phyloP scores from a whole-genome alignment of 1,140 invertebrate species.

The Phenacoccus solenopsis region DNA sequence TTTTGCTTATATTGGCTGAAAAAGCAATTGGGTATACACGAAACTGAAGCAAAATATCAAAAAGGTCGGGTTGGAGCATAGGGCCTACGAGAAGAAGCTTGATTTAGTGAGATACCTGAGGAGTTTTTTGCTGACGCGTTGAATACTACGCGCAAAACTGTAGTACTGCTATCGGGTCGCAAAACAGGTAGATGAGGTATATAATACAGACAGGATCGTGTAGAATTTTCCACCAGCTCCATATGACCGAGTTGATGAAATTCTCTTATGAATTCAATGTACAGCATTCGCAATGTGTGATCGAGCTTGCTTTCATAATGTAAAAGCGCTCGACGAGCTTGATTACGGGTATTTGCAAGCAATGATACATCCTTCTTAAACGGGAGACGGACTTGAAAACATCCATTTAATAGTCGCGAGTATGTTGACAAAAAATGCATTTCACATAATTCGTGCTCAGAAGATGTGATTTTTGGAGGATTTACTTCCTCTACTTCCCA shows the following conservation, averaged over 20 bases:
- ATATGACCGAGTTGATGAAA: conserved; percentile 31
- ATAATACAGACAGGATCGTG: neutral
- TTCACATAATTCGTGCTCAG: neutral
- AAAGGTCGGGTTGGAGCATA: conserved; percentile 28
- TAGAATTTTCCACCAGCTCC: conserved; percentile 23
- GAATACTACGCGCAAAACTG: conserved; percentile 33
- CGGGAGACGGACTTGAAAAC: conserved; percentile 29
- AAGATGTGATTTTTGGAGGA: neutral
- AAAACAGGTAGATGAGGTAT: conserved; percentile 23
- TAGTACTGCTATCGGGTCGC: conserved; percentile 12
- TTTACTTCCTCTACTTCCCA: neutral
- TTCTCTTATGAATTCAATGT: conserved; percentile 29
- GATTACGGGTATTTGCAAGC: conserved; percentile 22
- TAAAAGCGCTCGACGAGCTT: conserved; percentile 21
- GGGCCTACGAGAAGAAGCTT: conserved; percentile 27
- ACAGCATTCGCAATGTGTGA: conserved; percentile 27
- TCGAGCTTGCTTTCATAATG: conserved; percentile 27
- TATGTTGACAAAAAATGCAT: neutral
- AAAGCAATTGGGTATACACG: conserved; percentile 27
- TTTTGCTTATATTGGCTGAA: conserved; percentile 33
- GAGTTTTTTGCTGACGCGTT: conserved; percentile 28
- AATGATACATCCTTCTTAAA: conserved; percentile 23
- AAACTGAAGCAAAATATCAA: conserved; percentile 29
- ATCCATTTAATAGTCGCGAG: neutral
- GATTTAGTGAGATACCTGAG: conserved; percentile 30